phyloP scores from a whole-genome alignment of 2,113 vertebrate species.

The Leptocoma aspasia region DNA sequence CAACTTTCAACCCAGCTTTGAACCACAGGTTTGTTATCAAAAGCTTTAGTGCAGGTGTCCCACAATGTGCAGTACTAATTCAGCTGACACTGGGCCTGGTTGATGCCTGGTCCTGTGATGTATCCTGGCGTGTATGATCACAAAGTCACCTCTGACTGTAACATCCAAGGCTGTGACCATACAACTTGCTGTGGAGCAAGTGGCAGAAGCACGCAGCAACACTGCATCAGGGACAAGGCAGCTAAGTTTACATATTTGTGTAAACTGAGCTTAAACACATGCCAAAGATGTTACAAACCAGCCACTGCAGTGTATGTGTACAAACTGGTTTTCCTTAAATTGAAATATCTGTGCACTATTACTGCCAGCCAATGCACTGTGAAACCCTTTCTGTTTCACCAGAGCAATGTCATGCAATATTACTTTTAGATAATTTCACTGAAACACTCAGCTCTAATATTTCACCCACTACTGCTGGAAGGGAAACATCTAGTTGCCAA shows the following conservation, averaged over 20 bases:
- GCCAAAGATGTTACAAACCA: not conserved
- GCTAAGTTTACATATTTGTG: not conserved
- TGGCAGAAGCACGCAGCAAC: not conserved
- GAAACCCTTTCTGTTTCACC: not conserved
- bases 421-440: not conserved
- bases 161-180: not conserved
- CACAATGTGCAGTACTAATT: fast-evolving
- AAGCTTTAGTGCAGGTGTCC: not conserved
- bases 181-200: not conserved
- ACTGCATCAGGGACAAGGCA: not conserved
- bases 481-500: not conserved
- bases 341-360: not conserved
- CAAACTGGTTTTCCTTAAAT: not conserved
- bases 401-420: not conserved
- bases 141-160: not conserved
- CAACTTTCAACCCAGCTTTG: not conserved
- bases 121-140: not conserved
- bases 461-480: not conserved
- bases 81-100: not conserved
- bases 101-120: not conserved
- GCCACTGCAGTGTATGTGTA: not conserved
- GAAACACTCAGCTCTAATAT: not conserved
- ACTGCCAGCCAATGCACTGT: not conserved
- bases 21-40: not conserved
- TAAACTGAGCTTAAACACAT: not conserved